Evolutionary conservation across 2,113 vertebrate genomes (phyloP).

Genomic region (Pseudorectes ferrugineus): DNA sequence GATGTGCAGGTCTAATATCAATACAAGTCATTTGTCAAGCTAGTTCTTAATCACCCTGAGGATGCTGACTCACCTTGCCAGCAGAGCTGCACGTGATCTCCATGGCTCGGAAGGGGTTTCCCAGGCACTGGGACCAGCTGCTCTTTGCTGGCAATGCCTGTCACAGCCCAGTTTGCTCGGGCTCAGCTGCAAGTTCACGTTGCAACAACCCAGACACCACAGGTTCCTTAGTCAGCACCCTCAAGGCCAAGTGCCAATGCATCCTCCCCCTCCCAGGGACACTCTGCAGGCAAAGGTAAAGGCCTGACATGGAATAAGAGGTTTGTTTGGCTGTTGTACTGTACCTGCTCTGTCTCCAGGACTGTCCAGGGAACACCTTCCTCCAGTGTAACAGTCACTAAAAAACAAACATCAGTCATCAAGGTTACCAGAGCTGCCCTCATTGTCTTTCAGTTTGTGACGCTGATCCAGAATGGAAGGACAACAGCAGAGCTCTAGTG

Average conservation of each 20-base stretch:
- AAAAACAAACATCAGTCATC: neutral
- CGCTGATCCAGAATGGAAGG: neutral
- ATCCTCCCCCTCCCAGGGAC: neutral
- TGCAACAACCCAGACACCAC: neutral
- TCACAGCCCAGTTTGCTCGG: neutral
- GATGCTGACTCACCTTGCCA: constrained; percentile 3
- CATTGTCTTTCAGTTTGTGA: neutral
- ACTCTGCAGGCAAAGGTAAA: neutral
- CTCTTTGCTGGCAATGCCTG: neutral
- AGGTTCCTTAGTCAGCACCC: neutral
- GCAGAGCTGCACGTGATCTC: neutral
- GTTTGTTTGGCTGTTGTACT: neutral
- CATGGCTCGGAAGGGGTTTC: neutral
- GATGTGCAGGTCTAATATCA: neutral
- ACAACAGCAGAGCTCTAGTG: neutral
- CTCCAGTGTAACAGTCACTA: neutral
- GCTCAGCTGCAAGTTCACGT: neutral
- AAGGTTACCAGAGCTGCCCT: neutral
- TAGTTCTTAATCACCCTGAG: neutral
- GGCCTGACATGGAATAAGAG: neutral
- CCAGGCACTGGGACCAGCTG: neutral
- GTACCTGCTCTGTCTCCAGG: constrained; percentile 7
- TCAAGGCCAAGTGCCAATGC: neutral
- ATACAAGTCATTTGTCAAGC: neutral
- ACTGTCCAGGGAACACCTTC: neutral